These are phyloP conservation scores for Lasioglossum figueresi DNA, from an alignment of 2,888 invertebrate genomes.

Conservation along the genomic window DNA sequence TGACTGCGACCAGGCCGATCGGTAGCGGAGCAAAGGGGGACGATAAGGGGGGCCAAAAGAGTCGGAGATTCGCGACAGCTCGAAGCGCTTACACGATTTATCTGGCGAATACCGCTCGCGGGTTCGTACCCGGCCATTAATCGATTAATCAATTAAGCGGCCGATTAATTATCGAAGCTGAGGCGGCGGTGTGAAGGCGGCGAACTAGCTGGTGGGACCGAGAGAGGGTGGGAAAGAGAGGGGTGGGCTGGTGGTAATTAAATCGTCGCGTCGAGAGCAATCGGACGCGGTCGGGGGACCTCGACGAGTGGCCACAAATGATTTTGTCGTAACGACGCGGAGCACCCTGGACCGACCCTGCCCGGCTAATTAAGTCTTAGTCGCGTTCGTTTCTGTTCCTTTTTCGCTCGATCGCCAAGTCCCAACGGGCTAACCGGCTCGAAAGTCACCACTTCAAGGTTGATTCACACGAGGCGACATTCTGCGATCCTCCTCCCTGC, in stretches of 20 bases:
- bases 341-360: slow-evolving; percentile 64
- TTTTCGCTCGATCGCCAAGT: slow-evolving; percentile 63
- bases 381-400: slow-evolving; percentile 55
- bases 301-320: slow-evolving; percentile 70
- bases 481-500: slow-evolving; percentile 20
- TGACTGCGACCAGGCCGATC: slow-evolving; percentile 19
- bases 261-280: slow-evolving; percentile 76
- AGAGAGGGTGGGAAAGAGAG: background rate
- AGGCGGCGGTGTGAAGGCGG: slow-evolving; percentile 54
- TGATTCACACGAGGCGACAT: slow-evolving; percentile 62
- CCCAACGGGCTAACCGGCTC: slow-evolving; percentile 61
- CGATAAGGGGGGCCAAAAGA: slow-evolving; percentile 25
- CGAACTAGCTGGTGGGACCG: background rate
- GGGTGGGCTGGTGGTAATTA: slow-evolving; percentile 70
- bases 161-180: slow-evolving; percentile 74
- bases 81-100: slow-evolving; percentile 63
- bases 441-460: slow-evolving; percentile 67
- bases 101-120: slow-evolving; percentile 46
- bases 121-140: slow-evolving; percentile 66
- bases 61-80: slow-evolving; percentile 58
- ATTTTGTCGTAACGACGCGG: slow-evolving; percentile 75
- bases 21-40: background rate
- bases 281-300: slow-evolving; percentile 70
- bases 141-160: slow-evolving; percentile 77
- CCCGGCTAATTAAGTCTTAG: slow-evolving; percentile 74